These are phyloP conservation scores for Caloenas nicobarica DNA, from an alignment of 2,113 vertebrate genomes.

Conservation along the genomic window DNA sequence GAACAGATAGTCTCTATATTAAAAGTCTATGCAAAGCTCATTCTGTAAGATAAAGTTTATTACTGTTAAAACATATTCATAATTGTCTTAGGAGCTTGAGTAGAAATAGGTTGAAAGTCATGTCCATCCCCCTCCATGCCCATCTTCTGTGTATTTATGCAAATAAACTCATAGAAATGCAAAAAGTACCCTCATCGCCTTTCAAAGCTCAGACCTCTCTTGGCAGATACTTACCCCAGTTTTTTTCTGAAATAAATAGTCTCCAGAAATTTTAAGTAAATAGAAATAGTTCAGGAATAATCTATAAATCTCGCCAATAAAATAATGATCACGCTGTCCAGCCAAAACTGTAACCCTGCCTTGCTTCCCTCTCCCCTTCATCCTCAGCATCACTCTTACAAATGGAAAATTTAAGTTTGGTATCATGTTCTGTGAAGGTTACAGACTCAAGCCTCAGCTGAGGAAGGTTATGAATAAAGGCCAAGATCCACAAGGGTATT, in stretches of 20 bases:
- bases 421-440: neutral
- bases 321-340: neutral
- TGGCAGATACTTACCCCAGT: neutral
- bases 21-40: neutral
- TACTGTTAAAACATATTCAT: neutral
- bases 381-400: neutral
- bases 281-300: neutral
- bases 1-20: neutral
- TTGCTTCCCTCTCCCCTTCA: neutral
- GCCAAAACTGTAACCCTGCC: neutral
- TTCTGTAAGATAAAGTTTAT: neutral
- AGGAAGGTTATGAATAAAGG: slow-evolving; percentile 7
- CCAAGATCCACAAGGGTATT: slow-evolving; percentile 47
- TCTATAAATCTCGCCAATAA: neutral
- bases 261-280: neutral
- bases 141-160: neutral
- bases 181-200: neutral
- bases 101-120: neutral
- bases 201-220: neutral
- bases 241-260: neutral
- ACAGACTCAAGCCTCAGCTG: neutral
- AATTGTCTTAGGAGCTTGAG: neutral
- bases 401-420: neutral
- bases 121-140: neutral
- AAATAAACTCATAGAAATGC: slow-evolving; percentile 4